These are phyloP conservation scores for Aphis gossypii DNA, from an alignment of 1,140 invertebrate species.

Conservation along the genomic window DNA sequence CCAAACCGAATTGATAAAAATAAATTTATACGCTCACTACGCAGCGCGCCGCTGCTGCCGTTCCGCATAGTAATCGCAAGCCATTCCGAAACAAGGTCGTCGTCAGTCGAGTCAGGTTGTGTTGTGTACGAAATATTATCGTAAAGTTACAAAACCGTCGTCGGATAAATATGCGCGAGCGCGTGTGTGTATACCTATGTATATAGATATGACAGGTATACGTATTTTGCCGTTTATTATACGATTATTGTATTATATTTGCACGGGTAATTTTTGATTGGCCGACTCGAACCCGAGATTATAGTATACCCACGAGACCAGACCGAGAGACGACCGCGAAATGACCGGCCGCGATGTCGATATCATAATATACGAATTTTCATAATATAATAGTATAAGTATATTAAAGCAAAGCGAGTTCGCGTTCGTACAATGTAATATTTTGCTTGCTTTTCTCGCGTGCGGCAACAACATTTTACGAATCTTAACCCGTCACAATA, in stretches of 20 bases:
- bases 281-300: not conserved
- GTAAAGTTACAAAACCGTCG: slow-evolving; percentile 42
- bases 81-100: slow-evolving; percentile 49
- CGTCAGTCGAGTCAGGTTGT: slow-evolving; percentile 16
- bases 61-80: slow-evolving; percentile 53
- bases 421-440: not conserved
- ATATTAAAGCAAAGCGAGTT: not conserved
- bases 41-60: not conserved
- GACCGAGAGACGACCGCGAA: not conserved
- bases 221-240: not conserved
- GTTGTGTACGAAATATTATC: slow-evolving; percentile 10
- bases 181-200: not conserved
- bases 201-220: not conserved
- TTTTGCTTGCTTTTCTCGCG: not conserved
- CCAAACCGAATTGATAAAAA: not conserved
- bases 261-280: slow-evolving; percentile 19
- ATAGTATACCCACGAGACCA: not conserved
- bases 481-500: not conserved
- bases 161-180: not conserved
- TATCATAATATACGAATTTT: not conserved
- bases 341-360: not conserved
- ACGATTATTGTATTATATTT: not conserved
- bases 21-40: not conserved
- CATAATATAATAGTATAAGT: not conserved
- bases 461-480: not conserved